phyloP scores from a whole-genome alignment of 2,797 vertebrate species.

The Melanotaenia maccullochi region DNA sequence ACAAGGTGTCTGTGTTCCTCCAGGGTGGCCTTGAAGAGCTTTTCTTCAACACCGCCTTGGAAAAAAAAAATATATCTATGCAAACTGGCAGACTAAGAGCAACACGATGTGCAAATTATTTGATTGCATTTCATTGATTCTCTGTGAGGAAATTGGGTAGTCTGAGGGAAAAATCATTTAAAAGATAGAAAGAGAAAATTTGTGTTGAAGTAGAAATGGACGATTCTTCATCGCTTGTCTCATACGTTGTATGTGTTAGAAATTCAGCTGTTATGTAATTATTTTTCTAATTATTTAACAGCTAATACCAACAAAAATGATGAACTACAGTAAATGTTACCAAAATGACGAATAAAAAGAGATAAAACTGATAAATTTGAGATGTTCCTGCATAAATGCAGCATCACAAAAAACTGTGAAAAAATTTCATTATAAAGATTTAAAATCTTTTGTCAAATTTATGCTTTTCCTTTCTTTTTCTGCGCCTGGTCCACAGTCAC shows the following conservation, averaged over 20 bases:
- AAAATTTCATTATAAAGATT: neutral
- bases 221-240: neutral
- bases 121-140: constrained; percentile 7
- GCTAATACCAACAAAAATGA: neutral
- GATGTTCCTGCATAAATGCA: neutral
- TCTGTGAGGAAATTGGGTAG: neutral
- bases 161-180: neutral
- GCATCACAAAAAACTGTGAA: neutral
- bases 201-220: neutral
- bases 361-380: neutral
- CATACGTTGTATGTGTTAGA: neutral
- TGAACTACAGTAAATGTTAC: neutral
- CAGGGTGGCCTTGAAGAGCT: constrained; percentile 23
- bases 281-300: too few relatives aligned
- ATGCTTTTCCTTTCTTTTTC: neutral
- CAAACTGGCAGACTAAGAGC: neutral
- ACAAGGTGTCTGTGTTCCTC: constrained; percentile 34
- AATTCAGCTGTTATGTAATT: neutral
- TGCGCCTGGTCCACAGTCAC: constrained; percentile 19
- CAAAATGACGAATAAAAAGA: neutral
- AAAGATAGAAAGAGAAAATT: neutral
- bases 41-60: constrained; percentile 4
- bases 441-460: neutral
- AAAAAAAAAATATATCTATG: neutral
- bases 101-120: constrained; percentile 12